A percentile compares a stretch with the other conserved stretches of the same genome.
Conservation (phyloP, 2,888 invertebrate genomes). For the Glaucopsyche alexis region DNA sequence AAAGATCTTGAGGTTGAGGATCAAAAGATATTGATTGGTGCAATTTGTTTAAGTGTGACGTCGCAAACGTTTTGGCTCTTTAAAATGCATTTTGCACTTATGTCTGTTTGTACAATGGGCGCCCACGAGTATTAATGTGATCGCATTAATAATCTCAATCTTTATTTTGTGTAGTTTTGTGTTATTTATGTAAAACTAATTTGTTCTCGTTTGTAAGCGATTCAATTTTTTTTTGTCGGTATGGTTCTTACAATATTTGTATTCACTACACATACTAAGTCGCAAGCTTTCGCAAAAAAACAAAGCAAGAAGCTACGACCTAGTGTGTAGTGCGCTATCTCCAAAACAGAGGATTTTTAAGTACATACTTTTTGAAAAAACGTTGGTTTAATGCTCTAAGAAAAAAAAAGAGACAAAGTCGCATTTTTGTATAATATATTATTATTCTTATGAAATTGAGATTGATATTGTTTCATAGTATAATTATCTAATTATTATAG, state of each 20-base stretch:
- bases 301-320: too few species aligned
- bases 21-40: constrained; percentile 67
- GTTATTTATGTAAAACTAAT: constrained; percentile 20
- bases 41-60: constrained; percentile 65
- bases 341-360: too few species aligned
- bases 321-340: too few species aligned
- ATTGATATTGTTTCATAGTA: too few species aligned
- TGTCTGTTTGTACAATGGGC: constrained; percentile 52
- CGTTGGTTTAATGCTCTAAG: too few species aligned
- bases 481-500: too few species aligned
- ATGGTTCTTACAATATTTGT: background rate
- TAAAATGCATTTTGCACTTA: constrained; percentile 58
- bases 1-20: constrained; percentile 55
- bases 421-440: too few species aligned
- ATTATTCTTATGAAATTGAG: too few species aligned
- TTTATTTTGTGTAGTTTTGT: constrained; percentile 30
- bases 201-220: constrained; percentile 2
- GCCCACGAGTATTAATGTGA: constrained; percentile 50
- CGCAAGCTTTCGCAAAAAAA: too few species aligned
- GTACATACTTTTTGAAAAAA: too few species aligned
- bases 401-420: too few species aligned
- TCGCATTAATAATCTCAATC: constrained; percentile 46
- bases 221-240: background rate
- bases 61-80: constrained; percentile 59
- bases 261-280: too few species aligned